phyloP scores from a whole-genome alignment of 2,888 invertebrate genomes.

The Phengaris arion region DNA sequence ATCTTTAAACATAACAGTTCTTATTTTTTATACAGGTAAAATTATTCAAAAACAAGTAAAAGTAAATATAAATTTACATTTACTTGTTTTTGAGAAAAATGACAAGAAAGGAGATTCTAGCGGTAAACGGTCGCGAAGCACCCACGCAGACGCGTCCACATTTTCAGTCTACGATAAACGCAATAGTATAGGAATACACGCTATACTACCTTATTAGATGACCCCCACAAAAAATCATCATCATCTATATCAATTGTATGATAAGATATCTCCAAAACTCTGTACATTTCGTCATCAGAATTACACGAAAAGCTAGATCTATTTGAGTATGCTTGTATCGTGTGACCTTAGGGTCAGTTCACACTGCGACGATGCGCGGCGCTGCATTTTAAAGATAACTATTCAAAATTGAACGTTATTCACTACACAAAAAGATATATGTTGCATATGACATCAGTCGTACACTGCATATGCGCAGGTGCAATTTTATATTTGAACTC shows the following conservation, averaged over 20 bases:
- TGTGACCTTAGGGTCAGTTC: too few species aligned
- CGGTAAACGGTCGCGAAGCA: not conserved
- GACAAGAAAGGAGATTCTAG: not conserved
- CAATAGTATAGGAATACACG: conserved; percentile 4
- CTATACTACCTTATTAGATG: not conserved
- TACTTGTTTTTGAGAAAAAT: not conserved
- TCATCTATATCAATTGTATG: not conserved
- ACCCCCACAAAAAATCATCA: not conserved
- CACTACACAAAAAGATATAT: too few species aligned
- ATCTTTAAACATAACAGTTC: not conserved
- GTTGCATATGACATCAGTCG: too few species aligned
- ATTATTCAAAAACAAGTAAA: conserved; percentile 1
- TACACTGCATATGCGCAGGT: too few species aligned
- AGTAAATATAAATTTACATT: not conserved
- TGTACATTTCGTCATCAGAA: too few species aligned
- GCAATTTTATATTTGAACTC: too few species aligned
- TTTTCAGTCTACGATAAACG: not conserved
- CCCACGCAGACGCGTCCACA: not conserved
- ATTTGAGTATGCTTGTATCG: too few species aligned
- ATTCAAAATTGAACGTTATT: too few species aligned
- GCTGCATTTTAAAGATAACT: too few species aligned
- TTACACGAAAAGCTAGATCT: too few species aligned
- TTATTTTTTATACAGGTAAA: not conserved
- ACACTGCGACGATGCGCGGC: too few species aligned
- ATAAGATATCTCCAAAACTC: too few species aligned